Evolutionary conservation across 2,888 invertebrate species (phyloP), one percentile per base, ranked within the genome.

Genomic region (Ditula angustiorana): DNA sequence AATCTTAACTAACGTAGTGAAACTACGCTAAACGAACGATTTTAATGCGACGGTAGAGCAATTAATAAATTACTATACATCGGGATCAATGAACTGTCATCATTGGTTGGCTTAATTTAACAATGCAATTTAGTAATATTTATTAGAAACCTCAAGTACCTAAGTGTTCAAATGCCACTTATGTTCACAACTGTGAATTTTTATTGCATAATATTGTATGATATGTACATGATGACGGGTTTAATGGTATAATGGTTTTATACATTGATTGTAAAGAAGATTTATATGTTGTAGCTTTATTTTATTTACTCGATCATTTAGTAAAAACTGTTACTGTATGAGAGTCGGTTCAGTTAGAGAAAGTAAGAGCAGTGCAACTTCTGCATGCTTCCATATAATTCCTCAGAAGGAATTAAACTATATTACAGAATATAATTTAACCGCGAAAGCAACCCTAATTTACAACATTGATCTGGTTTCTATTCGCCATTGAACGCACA

Each of bases 151-250:
- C 56, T 56, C 49, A 50, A 62, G 49, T 56, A 62, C 62, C 62
- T 28, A 55, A 49, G 56, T 57, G 62, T 62, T 62, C 56, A 41
- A 56, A 62, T 37, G 56, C 49, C 56, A 62, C 49, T 47, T 61
- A 53, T 35, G 16, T 57, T 62, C 56, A 50, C 56, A 37, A 28
- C 56, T 56, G 61, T 56, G 56, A 37, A 56, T 41, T 61, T 26
- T 26, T 57, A 57, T 49, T 37, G 62, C 62, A 62, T 62, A 62
- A 56, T 62, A 62, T 55, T 56, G 28, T 61, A 62, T 44, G 23
- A 61, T 46, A 44, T 44, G 47, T 58, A 35, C 58, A 47, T 33
- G 44, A 52, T 53, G 35, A 61, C 46, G 53, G 33, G 35, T 61
- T 33, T 53, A n/a, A 35, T 46, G 46, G 46, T n/a, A n/a, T n/a